Evolutionary conservation across 2,888 invertebrate species (phyloP).

Genomic region (Megamerina dolium): DNA sequence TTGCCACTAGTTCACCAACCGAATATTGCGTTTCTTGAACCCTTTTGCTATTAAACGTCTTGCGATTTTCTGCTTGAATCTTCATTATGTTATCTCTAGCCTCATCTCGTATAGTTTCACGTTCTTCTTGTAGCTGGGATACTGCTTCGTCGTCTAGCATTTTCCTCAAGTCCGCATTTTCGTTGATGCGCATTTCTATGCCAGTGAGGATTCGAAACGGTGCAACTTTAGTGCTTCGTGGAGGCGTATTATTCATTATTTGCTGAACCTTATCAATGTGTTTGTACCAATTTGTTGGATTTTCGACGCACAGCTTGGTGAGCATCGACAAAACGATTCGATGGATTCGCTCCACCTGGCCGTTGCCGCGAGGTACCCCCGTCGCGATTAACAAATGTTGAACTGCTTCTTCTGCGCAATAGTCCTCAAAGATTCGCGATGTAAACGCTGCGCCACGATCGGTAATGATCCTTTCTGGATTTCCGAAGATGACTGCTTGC

Average conservation of each 20-base stretch:
- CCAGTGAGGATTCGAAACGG: background rate
- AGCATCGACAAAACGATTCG: conserved; percentile 32
- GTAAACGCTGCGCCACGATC: conserved; percentile 44
- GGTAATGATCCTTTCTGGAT: conserved; percentile 32
- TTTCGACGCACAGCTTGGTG: conserved; percentile 31
- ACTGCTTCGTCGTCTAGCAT: background rate
- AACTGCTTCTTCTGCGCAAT: conserved; percentile 29
- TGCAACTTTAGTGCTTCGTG: conserved; percentile 4
- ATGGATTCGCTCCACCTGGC: conserved; percentile 38
- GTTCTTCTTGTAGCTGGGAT: too few species aligned
- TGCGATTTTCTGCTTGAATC: conserved; percentile 10
- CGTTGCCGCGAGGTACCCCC: conserved; percentile 36
- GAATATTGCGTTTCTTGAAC: conserved; percentile 1
- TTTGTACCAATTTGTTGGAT: conserved; percentile 8
- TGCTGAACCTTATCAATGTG: conserved; percentile 3
- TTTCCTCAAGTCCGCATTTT: background rate
- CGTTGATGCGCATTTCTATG: background rate
- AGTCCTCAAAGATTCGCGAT: conserved; percentile 32
- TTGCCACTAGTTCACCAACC: conserved; percentile 8
- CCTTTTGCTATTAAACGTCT: conserved; percentile 1
- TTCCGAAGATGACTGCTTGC: conserved; percentile 17
- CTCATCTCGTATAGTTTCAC: too few species aligned
- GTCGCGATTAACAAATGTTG: conserved; percentile 30
- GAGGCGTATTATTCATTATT: conserved; percentile 3
- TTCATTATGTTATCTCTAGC: conserved; percentile 1